phyloP scores from a whole-genome alignment of 2,797 vertebrate genomes.

The Hipposideros larvatus region DNA sequence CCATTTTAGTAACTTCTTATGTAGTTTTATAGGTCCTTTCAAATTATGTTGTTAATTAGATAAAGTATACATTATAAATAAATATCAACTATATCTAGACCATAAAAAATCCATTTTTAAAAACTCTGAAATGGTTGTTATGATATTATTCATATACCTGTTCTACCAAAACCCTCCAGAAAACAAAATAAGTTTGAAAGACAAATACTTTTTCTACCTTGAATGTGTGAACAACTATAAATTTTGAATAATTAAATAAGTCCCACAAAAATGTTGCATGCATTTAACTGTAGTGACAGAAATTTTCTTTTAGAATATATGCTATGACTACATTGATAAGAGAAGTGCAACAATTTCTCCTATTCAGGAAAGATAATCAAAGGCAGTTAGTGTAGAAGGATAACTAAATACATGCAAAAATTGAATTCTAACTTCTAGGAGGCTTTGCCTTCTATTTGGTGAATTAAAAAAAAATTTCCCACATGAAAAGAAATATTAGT shows the following conservation, averaged over 20 bases:
- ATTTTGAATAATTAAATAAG: slow-evolving; percentile 30
- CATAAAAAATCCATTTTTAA: not conserved
- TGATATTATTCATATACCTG: not conserved
- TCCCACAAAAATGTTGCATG: not conserved
- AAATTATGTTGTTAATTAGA: not conserved
- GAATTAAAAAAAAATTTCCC: not conserved
- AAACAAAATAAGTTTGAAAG: slow-evolving; percentile 30
- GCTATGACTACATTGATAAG: not conserved
- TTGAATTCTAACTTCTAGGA: not conserved
- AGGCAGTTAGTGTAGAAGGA: not conserved
- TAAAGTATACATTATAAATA: not conserved
- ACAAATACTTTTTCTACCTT: slow-evolving; percentile 1
- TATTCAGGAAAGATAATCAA: slow-evolving; percentile 9
- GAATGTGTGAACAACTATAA: not conserved
- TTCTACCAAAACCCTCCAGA: not conserved
- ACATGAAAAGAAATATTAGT: not conserved
- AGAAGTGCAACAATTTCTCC: not conserved
- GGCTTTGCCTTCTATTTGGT: not conserved
- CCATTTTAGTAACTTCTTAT: not conserved
- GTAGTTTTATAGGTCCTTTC: not conserved
- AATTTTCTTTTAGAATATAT: slow-evolving; percentile 18
- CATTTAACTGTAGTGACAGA: not conserved
- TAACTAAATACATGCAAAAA: not conserved
- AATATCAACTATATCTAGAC: not conserved
- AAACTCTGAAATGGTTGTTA: slow-evolving; percentile 7